Percentiles rank a stretch among this genome's conserved stretches.
Conservation (phyloP, 2,797 vertebrate genomes). For the Cossypha caffra region DNA sequence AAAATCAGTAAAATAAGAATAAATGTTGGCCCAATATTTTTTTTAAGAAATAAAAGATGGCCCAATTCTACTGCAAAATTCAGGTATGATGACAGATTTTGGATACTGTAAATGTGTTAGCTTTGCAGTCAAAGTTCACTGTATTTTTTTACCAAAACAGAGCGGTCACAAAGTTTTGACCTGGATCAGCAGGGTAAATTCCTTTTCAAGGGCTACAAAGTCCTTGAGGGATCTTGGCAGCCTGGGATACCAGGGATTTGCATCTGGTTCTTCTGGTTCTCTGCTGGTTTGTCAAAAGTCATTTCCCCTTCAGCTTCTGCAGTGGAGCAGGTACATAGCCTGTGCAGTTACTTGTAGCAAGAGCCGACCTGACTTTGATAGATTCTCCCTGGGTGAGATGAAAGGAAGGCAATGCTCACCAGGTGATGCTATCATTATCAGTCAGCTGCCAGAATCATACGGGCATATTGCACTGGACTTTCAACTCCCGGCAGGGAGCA, state of each 20-base stretch:
- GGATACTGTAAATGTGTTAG: not conserved
- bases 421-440: not conserved
- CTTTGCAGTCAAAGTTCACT: not conserved
- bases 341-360: not conserved
- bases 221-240: not conserved
- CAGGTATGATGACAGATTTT: not conserved
- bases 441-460: not conserved
- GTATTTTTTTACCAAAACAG: not conserved
- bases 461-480: not conserved
- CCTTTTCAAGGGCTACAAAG: not conserved
- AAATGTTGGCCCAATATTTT: not conserved
- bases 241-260: not conserved
- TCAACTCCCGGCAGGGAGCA: not conserved
- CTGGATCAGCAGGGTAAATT: not conserved
- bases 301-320: not conserved
- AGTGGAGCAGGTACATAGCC: not conserved
- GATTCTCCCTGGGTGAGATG: not conserved
- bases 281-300: not conserved
- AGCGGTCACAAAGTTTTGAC: accelerated
- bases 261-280: not conserved
- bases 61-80: not conserved
- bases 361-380: not conserved
- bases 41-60: not conserved
- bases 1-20: not conserved
- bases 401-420: not conserved